Percentiles rank a stretch among this genome's conserved stretches.
phyloP scores from a whole-genome alignment of 2,888 invertebrate genomes.

The Endotricha flammealis region DNA sequence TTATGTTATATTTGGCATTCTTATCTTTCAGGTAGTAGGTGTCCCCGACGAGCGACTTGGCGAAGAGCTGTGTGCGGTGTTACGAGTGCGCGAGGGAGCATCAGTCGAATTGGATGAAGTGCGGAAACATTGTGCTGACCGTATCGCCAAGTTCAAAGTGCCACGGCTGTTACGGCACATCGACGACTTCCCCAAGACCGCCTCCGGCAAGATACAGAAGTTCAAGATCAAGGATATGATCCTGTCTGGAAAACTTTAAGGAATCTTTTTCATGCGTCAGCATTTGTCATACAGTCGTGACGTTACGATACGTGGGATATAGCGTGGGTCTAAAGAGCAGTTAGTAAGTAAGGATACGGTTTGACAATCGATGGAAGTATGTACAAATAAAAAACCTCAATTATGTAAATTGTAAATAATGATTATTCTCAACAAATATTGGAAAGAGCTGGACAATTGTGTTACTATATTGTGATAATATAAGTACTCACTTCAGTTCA shows the following conservation, averaged over 20 bases:
- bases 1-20: not conserved
- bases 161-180: conserved; percentile 84
- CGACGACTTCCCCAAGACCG: conserved; percentile 87
- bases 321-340: no score
- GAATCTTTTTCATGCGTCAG: no score
- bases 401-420: no score
- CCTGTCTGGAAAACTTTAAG: conserved; percentile 56
- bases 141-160: conserved; percentile 88
- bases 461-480: no score
- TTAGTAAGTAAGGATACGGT: no score
- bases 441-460: no score
- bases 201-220: conserved; percentile 91
- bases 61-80: conserved; percentile 85
- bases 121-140: conserved; percentile 79
- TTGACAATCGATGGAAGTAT: no score
- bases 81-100: conserved; percentile 76
- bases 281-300: no score
- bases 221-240: conserved; percentile 74
- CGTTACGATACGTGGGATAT: no score
- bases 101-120: conserved; percentile 78
- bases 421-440: no score
- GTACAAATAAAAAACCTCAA: no score
- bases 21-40: conserved; percentile 80
- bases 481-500: no score
- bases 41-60: conserved; percentile 86